These are phyloP conservation scores for Buteo buteo DNA, from an alignment of 2,113 vertebrate species.

Conservation along the genomic window DNA sequence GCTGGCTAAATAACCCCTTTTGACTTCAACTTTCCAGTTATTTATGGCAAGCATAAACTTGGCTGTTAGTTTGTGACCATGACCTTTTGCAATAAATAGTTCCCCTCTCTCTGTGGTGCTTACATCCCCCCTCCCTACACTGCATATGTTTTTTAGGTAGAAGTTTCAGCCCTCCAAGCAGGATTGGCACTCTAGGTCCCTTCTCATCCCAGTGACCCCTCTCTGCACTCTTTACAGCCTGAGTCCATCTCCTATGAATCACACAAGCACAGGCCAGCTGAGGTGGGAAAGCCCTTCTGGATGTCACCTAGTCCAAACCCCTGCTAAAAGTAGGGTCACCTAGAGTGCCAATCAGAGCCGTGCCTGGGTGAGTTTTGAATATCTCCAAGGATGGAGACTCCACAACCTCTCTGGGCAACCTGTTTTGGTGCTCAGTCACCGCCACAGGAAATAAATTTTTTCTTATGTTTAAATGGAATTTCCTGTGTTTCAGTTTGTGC, in stretches of 20 bases:
- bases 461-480: neutral
- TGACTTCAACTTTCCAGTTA: neutral
- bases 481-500: neutral
- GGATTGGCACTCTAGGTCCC: neutral
- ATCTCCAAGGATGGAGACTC: neutral
- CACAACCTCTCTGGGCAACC: neutral
- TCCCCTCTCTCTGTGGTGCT: neutral
- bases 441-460: neutral
- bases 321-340: neutral
- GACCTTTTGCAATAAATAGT: neutral
- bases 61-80: neutral
- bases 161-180: neutral
- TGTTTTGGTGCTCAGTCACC: neutral
- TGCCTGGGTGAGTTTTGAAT: neutral
- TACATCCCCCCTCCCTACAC: neutral
- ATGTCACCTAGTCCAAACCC: neutral
- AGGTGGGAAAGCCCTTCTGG: neutral
- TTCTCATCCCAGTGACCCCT: neutral
- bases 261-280: neutral
- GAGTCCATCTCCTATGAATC: neutral
- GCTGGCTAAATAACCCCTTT: neutral
- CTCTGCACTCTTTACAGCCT: neutral
- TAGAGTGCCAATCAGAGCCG: neutral
- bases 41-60: neutral
- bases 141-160: neutral